phyloP scores from a whole-genome alignment of 2,113 vertebrate species.

The Bufo gargarizans region DNA sequence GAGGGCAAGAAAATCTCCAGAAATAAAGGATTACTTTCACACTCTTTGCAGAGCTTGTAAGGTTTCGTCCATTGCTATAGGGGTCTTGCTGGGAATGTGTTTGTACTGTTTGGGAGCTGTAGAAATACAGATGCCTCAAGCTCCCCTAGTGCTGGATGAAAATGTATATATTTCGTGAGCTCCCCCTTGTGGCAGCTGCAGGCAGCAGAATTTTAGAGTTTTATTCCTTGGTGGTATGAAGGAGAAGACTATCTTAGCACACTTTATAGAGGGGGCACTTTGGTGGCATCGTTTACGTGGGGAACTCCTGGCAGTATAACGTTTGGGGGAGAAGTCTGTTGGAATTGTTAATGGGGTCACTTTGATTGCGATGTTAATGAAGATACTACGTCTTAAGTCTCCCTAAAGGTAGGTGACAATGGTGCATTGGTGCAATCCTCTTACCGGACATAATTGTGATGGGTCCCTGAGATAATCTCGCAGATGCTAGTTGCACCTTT shows the following conservation, averaged over 20 bases:
- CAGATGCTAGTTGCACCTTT: not conserved
- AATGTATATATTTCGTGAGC: too few relatives aligned
- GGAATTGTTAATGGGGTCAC: not conserved
- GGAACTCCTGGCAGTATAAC: not conserved
- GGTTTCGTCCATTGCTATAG: not conserved
- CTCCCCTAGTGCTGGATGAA: too few relatives aligned
- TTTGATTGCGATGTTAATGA: too few relatives aligned
- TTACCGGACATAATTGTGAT: constrained; percentile 31
- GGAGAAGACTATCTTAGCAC: too few relatives aligned
- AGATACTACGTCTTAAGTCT: too few relatives aligned
- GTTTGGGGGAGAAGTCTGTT: too few relatives aligned
- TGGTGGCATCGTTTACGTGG: not conserved
- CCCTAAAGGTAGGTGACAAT: not conserved
- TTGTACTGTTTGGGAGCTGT: not conserved
- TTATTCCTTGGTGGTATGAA: too few relatives aligned
- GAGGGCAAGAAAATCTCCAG: too few relatives aligned
- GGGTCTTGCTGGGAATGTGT: not conserved
- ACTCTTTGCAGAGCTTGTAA: not conserved
- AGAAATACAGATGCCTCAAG: too few relatives aligned
- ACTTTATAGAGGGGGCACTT: too few relatives aligned
- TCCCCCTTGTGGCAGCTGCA: too few relatives aligned
- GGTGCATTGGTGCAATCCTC: not conserved
- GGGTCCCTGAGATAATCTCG: constrained; percentile 39
- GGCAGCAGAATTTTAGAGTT: too few relatives aligned
- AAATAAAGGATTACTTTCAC: not conserved